Base-by-base conservation (phyloP, 2,888 invertebrate species). In the Iphiclides podalirius region DNA sequence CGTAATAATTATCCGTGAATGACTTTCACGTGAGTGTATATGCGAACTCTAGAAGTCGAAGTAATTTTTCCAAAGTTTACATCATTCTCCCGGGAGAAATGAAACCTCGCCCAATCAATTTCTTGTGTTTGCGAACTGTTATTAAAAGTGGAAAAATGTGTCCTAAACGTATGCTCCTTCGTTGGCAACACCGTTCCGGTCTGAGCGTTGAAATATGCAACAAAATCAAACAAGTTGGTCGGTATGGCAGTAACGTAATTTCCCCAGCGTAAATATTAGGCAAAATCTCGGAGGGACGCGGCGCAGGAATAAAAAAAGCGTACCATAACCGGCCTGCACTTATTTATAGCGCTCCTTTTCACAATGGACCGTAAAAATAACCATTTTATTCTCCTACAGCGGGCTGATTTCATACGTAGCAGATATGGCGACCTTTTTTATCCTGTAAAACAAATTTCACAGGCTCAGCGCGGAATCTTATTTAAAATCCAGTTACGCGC, bases 401-500 rank as follows among this genome's bases (percentile, higher is more conserved):
- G 70, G 69, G 73, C 71, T 74, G 77, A 77, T 82, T 78, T 75
- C 79, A 76, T 69, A 79, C 69, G 78, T 78, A 75, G 74, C 74
- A 77, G 75, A 74, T 72, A 75, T 62, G 72, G 75, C 74, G 85
- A 85, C 87, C 87, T 85, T 86, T 83, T 86, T 87, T 87, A 88
- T 88, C 87, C 81, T 74, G 77, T 71, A 65, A 79, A 73, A 81
- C 79, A 82, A 87, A 87, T 84, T 85, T 85, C 78, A 72, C 74
- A 74, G 78, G 78, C 72, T 69, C 75, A 72, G 72, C 74, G 64
- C 75, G 76, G 74, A 82, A 86, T 85, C 87, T 86, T 86, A 88
- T 88, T 88, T 88, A 87, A 87, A 88, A 87, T 88, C 87, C 85
- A 73, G 86, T 88, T 86, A 86, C 75, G 76, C 77, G 72, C 67